Evolutionary conservation across 2,113 vertebrate species (phyloP).

Genomic region (Engraulis encrasicolus): DNA sequence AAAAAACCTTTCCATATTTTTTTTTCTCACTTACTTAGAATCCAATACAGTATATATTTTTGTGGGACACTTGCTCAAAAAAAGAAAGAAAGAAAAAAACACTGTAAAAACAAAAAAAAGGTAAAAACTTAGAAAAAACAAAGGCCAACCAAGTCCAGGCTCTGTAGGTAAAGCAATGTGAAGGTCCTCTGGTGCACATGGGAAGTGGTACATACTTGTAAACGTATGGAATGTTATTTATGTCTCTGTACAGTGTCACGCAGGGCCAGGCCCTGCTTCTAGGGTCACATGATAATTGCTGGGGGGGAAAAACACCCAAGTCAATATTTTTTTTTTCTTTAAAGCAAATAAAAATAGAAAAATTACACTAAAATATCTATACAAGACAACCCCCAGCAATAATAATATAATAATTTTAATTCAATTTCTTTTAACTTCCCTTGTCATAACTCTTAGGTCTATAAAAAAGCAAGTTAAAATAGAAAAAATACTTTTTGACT

Average conservation of each 20-base stretch:
- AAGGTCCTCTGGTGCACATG: conserved; percentile 38
- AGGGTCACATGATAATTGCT: conserved; percentile 44
- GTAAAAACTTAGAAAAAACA: conserved; percentile 27
- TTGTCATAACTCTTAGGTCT: conserved; percentile 51
- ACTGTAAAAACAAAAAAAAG: conserved; percentile 38
- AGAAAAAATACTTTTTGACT: conserved; percentile 13
- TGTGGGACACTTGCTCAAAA: conserved; percentile 37
- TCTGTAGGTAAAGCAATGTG: conserved; percentile 37
- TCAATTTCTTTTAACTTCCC: conserved; percentile 50
- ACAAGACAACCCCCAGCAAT: conserved; percentile 48
- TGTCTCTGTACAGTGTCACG: conserved; percentile 59
- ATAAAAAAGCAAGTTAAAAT: conserved; percentile 58
- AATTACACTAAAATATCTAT: conserved; percentile 47
- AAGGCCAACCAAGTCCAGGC: conserved; percentile 37
- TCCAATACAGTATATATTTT: conserved; percentile 53
- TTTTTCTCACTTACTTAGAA: conserved; percentile 32
- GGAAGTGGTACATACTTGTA: conserved; percentile 55
- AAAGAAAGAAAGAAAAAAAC: conserved; percentile 39
- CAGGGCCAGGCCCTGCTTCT: conserved; percentile 52
- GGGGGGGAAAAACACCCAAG: conserved; percentile 44
- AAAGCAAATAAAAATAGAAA: conserved; percentile 45
- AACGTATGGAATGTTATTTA: conserved; percentile 71
- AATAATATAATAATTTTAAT: conserved; percentile 26
- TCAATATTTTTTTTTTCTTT: conserved; percentile 27
- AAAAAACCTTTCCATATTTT: conserved; percentile 56